Evolutionary conservation across 2,888 invertebrate species (phyloP), one percentile per base, ranked within the genome.

Genomic region (Tethea ocularis): DNA sequence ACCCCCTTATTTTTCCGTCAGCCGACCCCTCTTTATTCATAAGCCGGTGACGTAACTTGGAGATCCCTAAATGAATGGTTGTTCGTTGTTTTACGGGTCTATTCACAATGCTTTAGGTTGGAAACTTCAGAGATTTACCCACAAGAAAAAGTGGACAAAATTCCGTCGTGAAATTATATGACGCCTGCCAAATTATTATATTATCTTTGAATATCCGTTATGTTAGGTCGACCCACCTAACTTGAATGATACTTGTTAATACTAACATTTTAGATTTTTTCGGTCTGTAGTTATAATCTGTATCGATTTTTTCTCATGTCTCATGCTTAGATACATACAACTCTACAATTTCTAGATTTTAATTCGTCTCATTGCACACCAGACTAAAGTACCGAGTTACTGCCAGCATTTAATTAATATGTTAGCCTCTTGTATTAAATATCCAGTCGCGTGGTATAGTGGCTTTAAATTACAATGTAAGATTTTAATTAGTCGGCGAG

Each of bases 31-130:
- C 88, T 90, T 91, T 91, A 91, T 91, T 91, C 90, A 91, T 91
- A 91, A 91, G 89, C 87, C 86, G 74, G 85, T 87, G 87, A 88
- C 87, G 90, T 86, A 89, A 91, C 89, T 89, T 84, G 83, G 86
- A 89, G 86, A 86, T 83, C 86, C 89, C 86, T 88, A 91, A 93
- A 92, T 91, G 89, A 91, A 92, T 87, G 91, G 92, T 83, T 90
- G 91, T 92, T 92, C 88, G 87, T 91, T 91, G 89, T 93, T 93
- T 93, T 92, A 93, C 91, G 91, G 88, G 84, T 89, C 89, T 91
- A 89, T 90, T 89, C 87, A 87, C 89, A 88, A 87, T 87, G 88
- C 82, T 85, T 91, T 87, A 86, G 86, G 82, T 84, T 86, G 85
- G 81, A 83, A 89, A 89, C 83, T 87, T 88, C 82, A 81, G 84